Evolutionary conservation across 2,113 vertebrate species (phyloP).

Genomic region (Carettochelys insculpta): DNA sequence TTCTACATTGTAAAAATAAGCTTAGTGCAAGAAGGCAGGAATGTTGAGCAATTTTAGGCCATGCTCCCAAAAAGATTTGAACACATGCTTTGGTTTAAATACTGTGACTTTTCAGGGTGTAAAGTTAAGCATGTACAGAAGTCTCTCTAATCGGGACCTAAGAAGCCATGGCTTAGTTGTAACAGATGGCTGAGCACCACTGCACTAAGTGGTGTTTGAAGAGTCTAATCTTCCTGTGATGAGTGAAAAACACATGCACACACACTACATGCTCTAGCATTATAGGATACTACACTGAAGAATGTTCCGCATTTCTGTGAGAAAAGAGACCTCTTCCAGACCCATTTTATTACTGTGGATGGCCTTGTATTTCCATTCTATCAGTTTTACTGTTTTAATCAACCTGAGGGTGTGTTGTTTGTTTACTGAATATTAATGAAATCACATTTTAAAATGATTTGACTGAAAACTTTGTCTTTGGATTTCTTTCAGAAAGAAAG

Average conservation of each 20-base stretch:
- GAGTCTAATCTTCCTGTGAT: background rate
- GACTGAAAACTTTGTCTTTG: conserved; percentile 15
- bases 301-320: background rate
- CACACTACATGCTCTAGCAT: background rate
- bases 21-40: background rate
- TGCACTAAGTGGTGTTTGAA: background rate
- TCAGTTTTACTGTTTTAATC: background rate
- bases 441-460: background rate
- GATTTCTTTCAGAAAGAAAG: conserved; percentile 30
- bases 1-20: background rate
- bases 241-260: background rate
- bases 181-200: background rate
- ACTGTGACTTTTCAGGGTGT: background rate
- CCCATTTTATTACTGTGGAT: background rate
- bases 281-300: background rate
- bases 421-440: background rate
- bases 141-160: background rate
- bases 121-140: background rate
- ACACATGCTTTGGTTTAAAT: background rate
- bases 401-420: background rate
- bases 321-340: background rate
- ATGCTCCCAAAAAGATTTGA: background rate
- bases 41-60: background rate
- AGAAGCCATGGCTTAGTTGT: background rate
- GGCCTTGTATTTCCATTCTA: background rate